phyloP scores from a whole-genome alignment of 2,888 invertebrate species.

The Neoscelio sp. region DNA sequence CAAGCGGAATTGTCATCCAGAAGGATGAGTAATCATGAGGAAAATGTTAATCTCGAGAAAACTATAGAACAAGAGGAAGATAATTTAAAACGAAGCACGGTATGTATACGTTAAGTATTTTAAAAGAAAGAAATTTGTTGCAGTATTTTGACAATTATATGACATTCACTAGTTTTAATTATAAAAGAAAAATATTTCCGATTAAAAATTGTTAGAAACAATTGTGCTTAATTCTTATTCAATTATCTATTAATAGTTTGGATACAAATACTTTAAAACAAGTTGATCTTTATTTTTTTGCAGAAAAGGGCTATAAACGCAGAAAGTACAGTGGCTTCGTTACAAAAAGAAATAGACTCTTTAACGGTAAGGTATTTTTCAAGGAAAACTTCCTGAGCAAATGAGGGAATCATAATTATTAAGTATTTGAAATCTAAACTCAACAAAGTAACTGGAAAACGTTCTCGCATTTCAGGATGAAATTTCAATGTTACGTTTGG shows the following conservation, averaged over 20 bases:
- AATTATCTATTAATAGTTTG: too few species aligned
- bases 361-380: constrained; percentile 86
- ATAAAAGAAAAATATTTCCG: too few species aligned
- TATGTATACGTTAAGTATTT: too few species aligned
- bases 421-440: constrained; percentile 6
- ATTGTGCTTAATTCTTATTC: too few species aligned
- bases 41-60: constrained; percentile 84
- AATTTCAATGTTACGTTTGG: constrained; percentile 83
- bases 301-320: constrained; percentile 87
- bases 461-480: constrained; percentile 84
- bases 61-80: constrained; percentile 86
- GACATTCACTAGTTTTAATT: too few species aligned
- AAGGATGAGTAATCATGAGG: constrained; percentile 84
- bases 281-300: constrained; percentile 73
- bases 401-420: too few species aligned
- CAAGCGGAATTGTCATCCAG: constrained; percentile 84
- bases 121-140: too few species aligned
- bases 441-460: too few species aligned
- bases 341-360: constrained; percentile 89
- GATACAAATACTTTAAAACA: background rate
- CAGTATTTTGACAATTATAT: too few species aligned
- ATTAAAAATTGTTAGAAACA: too few species aligned
- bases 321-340: constrained; percentile 86
- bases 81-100: constrained; percentile 85
- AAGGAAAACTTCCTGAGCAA: too few species aligned